These are phyloP conservation scores for Phyto melanocephala DNA, from an alignment of 2,888 invertebrate genomes.

Conservation along the genomic window DNA sequence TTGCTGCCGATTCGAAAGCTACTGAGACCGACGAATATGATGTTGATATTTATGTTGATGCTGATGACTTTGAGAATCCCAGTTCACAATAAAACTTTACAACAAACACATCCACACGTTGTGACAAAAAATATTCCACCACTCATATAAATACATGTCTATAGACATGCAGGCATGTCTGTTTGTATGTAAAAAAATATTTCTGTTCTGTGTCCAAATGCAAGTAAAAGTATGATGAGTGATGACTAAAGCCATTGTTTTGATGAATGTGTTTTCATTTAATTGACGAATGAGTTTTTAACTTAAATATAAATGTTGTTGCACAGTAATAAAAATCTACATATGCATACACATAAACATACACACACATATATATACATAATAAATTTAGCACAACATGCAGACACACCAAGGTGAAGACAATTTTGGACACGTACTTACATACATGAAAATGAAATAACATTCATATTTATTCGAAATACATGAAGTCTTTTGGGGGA, in stretches of 20 bases:
- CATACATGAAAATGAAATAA: neutral
- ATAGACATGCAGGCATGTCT: neutral
- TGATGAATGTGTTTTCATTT: slow-evolving; percentile 76
- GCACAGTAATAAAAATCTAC: slow-evolving; percentile 36
- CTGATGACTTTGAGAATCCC: slow-evolving; percentile 17
- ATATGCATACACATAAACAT: neutral
- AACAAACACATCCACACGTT: neutral
- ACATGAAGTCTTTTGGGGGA: slow-evolving; percentile 11
- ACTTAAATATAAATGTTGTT: slow-evolving; percentile 66
- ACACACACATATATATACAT: neutral
- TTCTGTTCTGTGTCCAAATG: slow-evolving; percentile 7
- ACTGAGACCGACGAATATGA: neutral
- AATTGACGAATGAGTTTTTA: slow-evolving; percentile 77
- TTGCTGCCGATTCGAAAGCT: slow-evolving; percentile 27
- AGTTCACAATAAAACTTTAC: slow-evolving; percentile 24
- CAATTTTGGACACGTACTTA: neutral
- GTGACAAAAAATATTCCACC: slow-evolving; percentile 13
- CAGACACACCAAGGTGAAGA: slow-evolving; percentile 26
- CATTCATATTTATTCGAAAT: slow-evolving; percentile 4
- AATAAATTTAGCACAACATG: neutral
- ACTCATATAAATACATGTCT: neutral
- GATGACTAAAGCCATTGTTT: slow-evolving; percentile 69
- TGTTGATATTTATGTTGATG: slow-evolving; percentile 16
- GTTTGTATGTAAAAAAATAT: neutral
- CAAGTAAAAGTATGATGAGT: slow-evolving; percentile 57